Evolutionary conservation across 2,797 vertebrate species (phyloP).

Genomic region (Calcarius lapponicus): DNA sequence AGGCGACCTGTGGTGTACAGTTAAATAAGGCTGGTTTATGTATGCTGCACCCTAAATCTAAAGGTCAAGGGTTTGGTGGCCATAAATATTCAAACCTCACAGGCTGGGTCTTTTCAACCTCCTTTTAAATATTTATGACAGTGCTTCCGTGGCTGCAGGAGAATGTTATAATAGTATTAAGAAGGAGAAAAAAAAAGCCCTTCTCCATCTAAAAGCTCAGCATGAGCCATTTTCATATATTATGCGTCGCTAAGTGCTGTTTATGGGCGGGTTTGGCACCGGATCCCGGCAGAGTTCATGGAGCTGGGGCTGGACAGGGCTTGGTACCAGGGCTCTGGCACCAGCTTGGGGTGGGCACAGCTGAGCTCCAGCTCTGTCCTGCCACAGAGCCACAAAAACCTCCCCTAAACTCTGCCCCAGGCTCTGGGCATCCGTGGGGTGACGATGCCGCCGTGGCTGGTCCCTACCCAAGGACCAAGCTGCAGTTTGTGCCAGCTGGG

Average conservation of each 20-base stretch:
- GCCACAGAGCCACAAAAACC: background rate
- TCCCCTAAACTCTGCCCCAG: background rate
- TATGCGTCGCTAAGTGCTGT: conserved; percentile 3
- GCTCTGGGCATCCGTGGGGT: fast-evolving
- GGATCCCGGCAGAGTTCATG: background rate
- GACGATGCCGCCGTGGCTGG: fast-evolving
- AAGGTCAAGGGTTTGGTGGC: background rate
- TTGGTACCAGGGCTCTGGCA: no score
- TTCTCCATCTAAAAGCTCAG: conserved; percentile 25
- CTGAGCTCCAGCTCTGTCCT: background rate
- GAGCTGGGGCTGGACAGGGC: background rate
- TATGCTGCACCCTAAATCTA: background rate
- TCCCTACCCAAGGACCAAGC: no score
- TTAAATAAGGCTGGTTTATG: background rate
- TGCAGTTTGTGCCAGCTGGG: background rate
- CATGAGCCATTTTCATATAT: background rate
- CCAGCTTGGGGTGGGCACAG: background rate
- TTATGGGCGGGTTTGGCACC: background rate
- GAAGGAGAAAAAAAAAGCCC: fast-evolving
- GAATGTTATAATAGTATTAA: background rate
- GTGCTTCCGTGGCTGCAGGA: conserved; percentile 13
- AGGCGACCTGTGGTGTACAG: background rate
- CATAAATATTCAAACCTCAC: background rate
- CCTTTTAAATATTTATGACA: background rate
- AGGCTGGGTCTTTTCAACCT: background rate